phyloP scores from a whole-genome alignment of 2,797 vertebrate genomes.

The Trematomus bernacchii region DNA sequence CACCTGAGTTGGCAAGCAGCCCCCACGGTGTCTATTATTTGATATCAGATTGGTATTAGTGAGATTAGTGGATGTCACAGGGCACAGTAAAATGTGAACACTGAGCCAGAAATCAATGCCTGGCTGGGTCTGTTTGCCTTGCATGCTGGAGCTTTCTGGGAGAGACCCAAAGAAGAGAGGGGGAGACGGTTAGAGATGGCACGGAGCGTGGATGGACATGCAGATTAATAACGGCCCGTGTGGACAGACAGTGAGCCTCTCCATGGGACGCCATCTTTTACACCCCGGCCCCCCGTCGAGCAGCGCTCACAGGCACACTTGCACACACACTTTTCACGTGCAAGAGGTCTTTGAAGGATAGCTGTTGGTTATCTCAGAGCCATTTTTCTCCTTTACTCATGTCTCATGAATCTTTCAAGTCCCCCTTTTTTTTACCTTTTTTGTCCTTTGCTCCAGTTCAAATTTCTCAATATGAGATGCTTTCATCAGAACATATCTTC shows the following conservation, averaged over 20 bases:
- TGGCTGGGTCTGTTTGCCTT: conserved; percentile 59
- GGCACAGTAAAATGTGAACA: conserved; percentile 70
- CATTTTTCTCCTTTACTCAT: conserved; percentile 61
- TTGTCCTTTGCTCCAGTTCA: conserved; percentile 59
- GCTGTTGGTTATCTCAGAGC: conserved; percentile 72
- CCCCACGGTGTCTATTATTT: conserved; percentile 69
- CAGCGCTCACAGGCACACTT: conserved; percentile 39
- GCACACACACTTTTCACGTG: conserved; percentile 42
- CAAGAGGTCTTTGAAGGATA: conserved; percentile 68
- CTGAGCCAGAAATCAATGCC: conserved; percentile 75
- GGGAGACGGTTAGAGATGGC: conserved; percentile 49
- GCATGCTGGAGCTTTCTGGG: conserved; percentile 57
- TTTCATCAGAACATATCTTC: conserved; percentile 46
- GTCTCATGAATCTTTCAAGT: conserved; percentile 81
- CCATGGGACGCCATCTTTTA: conserved; percentile 55
- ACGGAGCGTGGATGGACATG: conserved; percentile 44
- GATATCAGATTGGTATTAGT: conserved; percentile 75
- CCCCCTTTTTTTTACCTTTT: conserved; percentile 37
- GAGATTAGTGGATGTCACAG: conserved; percentile 78
- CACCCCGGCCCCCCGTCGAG: conserved; percentile 47
- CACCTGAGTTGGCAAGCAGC: conserved; percentile 70
- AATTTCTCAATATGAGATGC: conserved; percentile 27
- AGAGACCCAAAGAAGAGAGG: conserved; percentile 33
- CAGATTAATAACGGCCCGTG: conserved; percentile 65
- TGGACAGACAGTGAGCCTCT: conserved; percentile 68